Base-by-base conservation (phyloP, 2,797 vertebrate species). In the Bryconaethiops microstoma region DNA sequence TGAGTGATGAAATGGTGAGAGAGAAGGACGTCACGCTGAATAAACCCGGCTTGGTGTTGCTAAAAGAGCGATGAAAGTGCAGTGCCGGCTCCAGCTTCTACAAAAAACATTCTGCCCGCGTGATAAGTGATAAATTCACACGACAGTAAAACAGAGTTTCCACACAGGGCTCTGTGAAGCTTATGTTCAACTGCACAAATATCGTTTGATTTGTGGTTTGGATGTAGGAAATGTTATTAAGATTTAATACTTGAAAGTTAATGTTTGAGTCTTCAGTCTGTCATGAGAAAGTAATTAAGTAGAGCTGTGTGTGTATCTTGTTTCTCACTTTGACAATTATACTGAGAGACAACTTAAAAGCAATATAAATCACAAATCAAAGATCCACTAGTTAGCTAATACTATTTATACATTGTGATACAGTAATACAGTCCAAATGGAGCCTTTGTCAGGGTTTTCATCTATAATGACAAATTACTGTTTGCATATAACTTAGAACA, bases 1-100 rank as follows among this genome's bases (percentile, higher is more conserved):
- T 82, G 84, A 86, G 77, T 54, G 81, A 84, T 83, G 81, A 68
- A 74, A 80, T 73, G 62, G 71, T n/a, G n/a, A 73, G 79, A 83
- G 76, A 79, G 84, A 85, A 79, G 62, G 71, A 76, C 70, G 70
- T 80, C 79, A 29, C 68, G 5, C 75, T 72, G 82, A 68, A 80
- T 84, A 85, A 85, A 84, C 84, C 79, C n/a, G 42, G 69, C 70
- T 77, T 73, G 48, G 79, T 54, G 55, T 72, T 81, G 81, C 82
- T 77, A 76, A 87, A 68, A 74, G 80, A 77, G 76, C 77, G 82
- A 76, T 83, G 82, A 86, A 86, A 86, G 78, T 77, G 59, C 65
- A 75, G 59, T 78, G n/a, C 45, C 78, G 35, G 39, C 72, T 79
- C 7, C 48, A 68, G 84, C 76, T 83, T 78, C 39, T 65, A 45